Evolutionary conservation across 2,888 invertebrate species (phyloP).

Genomic region (Aelia acuminata): DNA sequence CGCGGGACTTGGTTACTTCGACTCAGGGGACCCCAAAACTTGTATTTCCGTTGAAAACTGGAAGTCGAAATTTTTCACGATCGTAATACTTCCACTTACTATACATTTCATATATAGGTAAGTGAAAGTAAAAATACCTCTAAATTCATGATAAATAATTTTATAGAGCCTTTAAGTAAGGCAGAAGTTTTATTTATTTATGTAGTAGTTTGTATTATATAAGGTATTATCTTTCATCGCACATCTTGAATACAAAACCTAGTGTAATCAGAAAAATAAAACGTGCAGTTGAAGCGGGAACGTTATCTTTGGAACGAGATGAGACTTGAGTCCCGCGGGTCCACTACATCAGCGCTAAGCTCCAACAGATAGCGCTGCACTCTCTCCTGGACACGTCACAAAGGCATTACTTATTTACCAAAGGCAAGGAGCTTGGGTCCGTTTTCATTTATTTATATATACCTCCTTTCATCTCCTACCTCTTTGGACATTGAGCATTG

Average conservation of each 20-base stretch:
- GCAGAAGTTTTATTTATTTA: not conserved
- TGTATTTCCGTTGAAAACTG: too few species aligned
- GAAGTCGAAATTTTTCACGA: too few species aligned
- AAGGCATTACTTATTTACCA: conserved; percentile 18
- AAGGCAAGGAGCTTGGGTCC: not conserved
- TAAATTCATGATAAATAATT: too few species aligned
- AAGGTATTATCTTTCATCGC: not conserved
- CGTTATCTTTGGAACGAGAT: not conserved
- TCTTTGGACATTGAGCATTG: not conserved
- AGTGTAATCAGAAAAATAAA: not conserved
- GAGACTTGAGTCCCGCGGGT: not conserved
- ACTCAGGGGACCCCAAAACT: too few species aligned
- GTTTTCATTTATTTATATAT: conserved; percentile 38
- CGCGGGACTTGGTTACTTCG: too few species aligned
- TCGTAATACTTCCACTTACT: too few species aligned
- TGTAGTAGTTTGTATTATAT: too few species aligned
- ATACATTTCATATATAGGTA: too few species aligned
- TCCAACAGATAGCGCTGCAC: not conserved
- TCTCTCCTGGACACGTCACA: not conserved
- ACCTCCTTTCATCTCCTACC: conserved; percentile 12
- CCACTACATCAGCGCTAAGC: not conserved
- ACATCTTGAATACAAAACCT: not conserved
- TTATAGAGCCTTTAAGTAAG: too few species aligned
- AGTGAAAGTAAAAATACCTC: too few species aligned
- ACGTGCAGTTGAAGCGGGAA: not conserved